Evolutionary conservation across 1,140 invertebrate genomes (phyloP).

Genomic region (Oppia nitens): DNA sequence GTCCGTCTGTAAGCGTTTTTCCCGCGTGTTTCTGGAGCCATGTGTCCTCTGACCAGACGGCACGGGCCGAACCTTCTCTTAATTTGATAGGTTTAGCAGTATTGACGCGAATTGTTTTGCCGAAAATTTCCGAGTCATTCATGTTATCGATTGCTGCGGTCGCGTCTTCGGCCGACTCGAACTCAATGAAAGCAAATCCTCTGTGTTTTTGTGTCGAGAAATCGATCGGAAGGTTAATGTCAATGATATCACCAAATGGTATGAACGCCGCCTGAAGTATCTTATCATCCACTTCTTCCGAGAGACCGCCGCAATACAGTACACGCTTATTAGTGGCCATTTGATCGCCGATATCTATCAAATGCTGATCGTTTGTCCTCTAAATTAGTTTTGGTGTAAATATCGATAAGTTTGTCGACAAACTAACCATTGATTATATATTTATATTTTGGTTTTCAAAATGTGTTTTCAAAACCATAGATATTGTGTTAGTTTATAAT

Average conservation of each 20-base stretch:
- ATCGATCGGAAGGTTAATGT: conserved; percentile 93
- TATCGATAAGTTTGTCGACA: too few relatives aligned
- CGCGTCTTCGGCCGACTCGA: conserved; percentile 72
- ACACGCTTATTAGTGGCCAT: conserved; percentile 18
- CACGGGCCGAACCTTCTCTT: conserved; percentile 74
- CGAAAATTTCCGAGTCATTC: conserved; percentile 97
- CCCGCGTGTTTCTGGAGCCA: conserved; percentile 92
- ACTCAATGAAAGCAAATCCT: conserved; percentile 97
- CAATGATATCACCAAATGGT: conserved; percentile 91
- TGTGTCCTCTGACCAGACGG: conserved; percentile 87
- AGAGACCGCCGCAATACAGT: conserved; percentile 55
- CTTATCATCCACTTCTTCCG: conserved; percentile 94
- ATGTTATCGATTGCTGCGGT: conserved; percentile 97
- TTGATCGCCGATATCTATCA: too few relatives aligned
- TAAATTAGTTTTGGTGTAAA: too few relatives aligned
- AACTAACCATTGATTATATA: too few relatives aligned
- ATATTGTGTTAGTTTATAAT: too few relatives aligned
- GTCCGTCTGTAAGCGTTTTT: conserved; percentile 43
- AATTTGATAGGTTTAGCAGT: conserved; percentile 89
- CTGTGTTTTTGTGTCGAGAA: conserved; percentile 90
- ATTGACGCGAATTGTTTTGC: conserved; percentile 83
- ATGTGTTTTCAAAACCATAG: too few relatives aligned
- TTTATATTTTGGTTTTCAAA: too few relatives aligned
- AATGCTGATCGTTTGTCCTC: too few relatives aligned
- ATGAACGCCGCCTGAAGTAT: conserved; percentile 89